Base-by-base conservation (phyloP, 1,140 invertebrate genomes). In the Tetramorium alpestre region DNA sequence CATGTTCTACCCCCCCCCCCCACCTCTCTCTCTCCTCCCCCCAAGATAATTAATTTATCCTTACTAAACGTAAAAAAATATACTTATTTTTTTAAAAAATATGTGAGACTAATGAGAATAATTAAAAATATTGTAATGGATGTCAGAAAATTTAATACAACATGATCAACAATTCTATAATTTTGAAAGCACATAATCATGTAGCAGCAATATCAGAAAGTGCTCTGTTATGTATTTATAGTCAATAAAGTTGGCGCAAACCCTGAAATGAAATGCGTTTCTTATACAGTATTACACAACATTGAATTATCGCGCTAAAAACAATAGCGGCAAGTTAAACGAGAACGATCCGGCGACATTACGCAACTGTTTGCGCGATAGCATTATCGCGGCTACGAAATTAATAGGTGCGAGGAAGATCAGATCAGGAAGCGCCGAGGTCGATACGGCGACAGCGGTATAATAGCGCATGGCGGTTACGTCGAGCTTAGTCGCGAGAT, bases 381-480 rank as follows among this genome's bases (percentile, higher is more conserved):
- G 64, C 69, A 60, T 84, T 84, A 84, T 84, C 80, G 41, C 28
- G 54, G 67, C 18, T 47, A 33, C 41, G 28, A 75, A 75, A 84
- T 75, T 84, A 84, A 84, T 49, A 84, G 80, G 80, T 73, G 80
- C 54, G 25, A 80, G 75, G 58, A 41, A 85, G 58, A 85, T 85
- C 47, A 51, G 44, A 85, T 85, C 75, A 18, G 49, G 22, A 44
- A 47, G 44, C 44, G 54, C 33, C 75, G 67, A 73, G 47, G 38
- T 82, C 58, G 76, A 78, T 86, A 81, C 70, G n/a, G 73, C 47
- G 78, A 90, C 69, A 77, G 75, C 65, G 41, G 41, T 85, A 76
- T 90, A 90, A 90, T 88, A 85, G 60, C 44, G 72, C 16, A 60
- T 47, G 78, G 33, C 47, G 58, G 89, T 90, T 75, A 69, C 33